Base-by-base conservation (phyloP, 2,113 vertebrate species). In the Archocentrus centrarchus region DNA sequence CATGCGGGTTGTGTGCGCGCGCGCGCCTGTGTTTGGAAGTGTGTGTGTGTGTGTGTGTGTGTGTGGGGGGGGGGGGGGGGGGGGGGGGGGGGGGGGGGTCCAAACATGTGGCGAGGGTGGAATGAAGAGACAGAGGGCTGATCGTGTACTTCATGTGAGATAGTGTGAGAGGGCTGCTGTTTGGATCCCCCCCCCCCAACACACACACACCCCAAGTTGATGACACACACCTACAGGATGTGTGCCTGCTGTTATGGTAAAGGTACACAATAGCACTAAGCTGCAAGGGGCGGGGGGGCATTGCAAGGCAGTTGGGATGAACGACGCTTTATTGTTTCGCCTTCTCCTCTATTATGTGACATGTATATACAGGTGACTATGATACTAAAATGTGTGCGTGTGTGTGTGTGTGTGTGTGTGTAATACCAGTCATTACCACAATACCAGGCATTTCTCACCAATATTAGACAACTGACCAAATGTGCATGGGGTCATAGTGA, bases 221-320 rank as follows among this genome's bases (percentile, higher is more conserved):
- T 11, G 13, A 47, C 44, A 77, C 90, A 82, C 82, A 87, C 83
- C 81, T 84, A 77, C 79, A 83, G 82, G 86, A 92, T 87, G 82
- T 86, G 82, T 81, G 39, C 39, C 39, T 41, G 41, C 41, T 44
- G 41, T 44, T 44, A 44, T 66, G 62, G 75, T 80, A 44, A 60
- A 77, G 39, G 75, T 57, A 79, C 84, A 90, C 84, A 88, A 61
- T 82, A 7, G 6, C 47, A 17, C 47, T 18, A 53, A 47, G 20
- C 11, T 50, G 37, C 13, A 14, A 59, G 20, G 39, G n/a, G 24
- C 2, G 4, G 6, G 6, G 24, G 14, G 27, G 47, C 44, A 22
- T 20, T 30, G 22, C 14, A 61, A 77, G 60, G 39, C 44, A 79
- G n/a, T 75, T 35, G 9, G 11, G 62, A 47, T 73, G 62, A 60